Percentiles rank a stretch among this genome's conserved stretches.
These are phyloP conservation scores for Magallana nippona DNA, from an alignment of 2,888 invertebrate species.

Conservation along the genomic window DNA sequence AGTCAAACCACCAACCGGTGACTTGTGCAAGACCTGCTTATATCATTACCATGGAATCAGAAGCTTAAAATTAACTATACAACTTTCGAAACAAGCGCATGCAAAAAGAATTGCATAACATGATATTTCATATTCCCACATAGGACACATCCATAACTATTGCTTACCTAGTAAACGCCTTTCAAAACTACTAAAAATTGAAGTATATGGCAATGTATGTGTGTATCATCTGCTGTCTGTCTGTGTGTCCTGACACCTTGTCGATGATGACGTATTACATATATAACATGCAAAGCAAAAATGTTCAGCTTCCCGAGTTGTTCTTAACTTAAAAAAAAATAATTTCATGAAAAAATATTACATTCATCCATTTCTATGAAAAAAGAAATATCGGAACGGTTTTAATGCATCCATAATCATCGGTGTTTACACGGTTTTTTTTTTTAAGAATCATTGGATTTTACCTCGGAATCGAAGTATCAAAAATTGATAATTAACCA, in stretches of 20 bases:
- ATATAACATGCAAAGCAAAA: neutral
- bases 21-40: no score
- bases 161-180: slow-evolving; percentile 10
- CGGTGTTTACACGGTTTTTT: neutral
- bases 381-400: no score
- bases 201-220: neutral
- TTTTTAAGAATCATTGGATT: neutral
- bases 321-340: neutral
- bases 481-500: neutral
- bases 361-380: no score
- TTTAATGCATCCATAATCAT: no score
- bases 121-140: neutral
- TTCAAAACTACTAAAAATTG: neutral
- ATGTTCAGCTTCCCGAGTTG: neutral
- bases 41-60: no score
- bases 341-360: no score
- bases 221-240: slow-evolving; percentile 43
- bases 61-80: no score
- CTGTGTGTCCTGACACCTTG: slow-evolving; percentile 55
- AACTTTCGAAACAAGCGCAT: no score
- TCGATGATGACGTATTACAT: slow-evolving; percentile 36
- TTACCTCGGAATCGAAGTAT: neutral
- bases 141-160: neutral
- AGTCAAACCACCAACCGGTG: no score
- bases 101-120: neutral